phyloP scores from a whole-genome alignment of 2,113 vertebrate species.

The Megalops atlanticus region DNA sequence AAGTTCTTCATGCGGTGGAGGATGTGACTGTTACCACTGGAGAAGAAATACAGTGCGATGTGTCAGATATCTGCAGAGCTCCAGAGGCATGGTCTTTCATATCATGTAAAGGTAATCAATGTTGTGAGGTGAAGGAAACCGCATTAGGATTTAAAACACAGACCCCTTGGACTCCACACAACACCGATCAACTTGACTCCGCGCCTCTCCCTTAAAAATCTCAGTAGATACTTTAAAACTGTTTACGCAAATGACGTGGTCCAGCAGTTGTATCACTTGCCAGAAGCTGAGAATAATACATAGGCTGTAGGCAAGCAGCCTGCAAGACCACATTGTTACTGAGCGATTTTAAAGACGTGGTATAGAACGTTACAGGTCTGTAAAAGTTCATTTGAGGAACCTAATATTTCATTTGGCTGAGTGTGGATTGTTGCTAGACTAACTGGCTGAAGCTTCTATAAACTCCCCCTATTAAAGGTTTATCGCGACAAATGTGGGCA shows the following conservation, averaged over 20 bases:
- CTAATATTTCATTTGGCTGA: conserved; percentile 65
- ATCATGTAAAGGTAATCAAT: no score
- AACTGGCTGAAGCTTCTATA: conserved; percentile 47
- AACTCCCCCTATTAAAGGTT: conserved; percentile 51
- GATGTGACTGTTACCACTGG: no score
- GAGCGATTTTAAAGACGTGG: conserved; percentile 52
- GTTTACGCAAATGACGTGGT: conserved; percentile 57
- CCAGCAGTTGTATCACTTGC: conserved; percentile 50
- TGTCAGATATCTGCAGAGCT: no score
- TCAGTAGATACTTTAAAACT: conserved; percentile 48
- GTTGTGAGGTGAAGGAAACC: background rate
- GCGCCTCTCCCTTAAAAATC: conserved; percentile 46
- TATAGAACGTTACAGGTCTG: conserved; percentile 58
- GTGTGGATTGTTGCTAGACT: conserved; percentile 51
- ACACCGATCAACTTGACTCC: conserved; percentile 44
- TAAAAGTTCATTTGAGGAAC: conserved; percentile 68
- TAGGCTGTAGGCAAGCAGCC: conserved; percentile 40
- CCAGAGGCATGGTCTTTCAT: no score
- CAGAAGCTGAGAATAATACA: conserved; percentile 25
- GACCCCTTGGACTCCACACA: conserved; percentile 33
- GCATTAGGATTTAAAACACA: conserved; percentile 37
- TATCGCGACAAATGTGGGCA: conserved; percentile 36
- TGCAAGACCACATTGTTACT: conserved; percentile 53
- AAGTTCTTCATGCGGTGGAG: no score
- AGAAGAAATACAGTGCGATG: conserved; percentile 17